Conservation (phyloP, 2,888 invertebrate species). For the Shargacucullia verbasci region DNA sequence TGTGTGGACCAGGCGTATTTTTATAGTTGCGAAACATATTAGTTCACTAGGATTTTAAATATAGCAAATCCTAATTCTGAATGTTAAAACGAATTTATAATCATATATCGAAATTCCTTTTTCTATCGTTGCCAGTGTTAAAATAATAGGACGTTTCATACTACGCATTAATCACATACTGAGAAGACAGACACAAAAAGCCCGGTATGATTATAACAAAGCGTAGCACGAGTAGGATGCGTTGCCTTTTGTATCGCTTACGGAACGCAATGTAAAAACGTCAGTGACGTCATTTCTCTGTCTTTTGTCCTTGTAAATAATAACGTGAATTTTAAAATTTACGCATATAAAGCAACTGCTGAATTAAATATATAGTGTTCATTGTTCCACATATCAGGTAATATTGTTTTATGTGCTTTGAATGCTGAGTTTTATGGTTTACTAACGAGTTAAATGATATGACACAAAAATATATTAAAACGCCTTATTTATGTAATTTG, state of each 20-base stretch:
- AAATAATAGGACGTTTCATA: constrained; percentile 31
- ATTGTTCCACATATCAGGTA: constrained; percentile 37
- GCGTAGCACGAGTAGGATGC: not conserved
- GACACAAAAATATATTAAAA: constrained; percentile 16
- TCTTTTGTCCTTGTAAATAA: constrained; percentile 68
- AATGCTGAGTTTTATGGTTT: constrained; percentile 2
- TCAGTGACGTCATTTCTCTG: constrained; percentile 59
- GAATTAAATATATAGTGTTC: constrained; percentile 26
- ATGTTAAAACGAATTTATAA: no score
- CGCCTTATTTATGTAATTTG: constrained; percentile 37
- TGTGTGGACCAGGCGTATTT: no score
- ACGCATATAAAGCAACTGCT: constrained; percentile 43
- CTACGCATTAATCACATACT: constrained; percentile 17
- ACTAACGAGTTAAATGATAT: constrained; percentile 3
- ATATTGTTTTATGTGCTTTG: constrained; percentile 5
- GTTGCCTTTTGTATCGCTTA: constrained; percentile 10
- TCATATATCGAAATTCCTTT: constrained; percentile 11
- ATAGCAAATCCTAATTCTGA: no score
- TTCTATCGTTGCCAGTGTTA: constrained; percentile 15
- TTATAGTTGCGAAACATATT: no score
- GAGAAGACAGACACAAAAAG: not conserved
- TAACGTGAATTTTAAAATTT: constrained; percentile 62
- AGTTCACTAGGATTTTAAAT: no score
- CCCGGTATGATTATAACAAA: constrained; percentile 20
- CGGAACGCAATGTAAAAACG: constrained; percentile 52